Evolutionary conservation across 1,140 invertebrate genomes (phyloP).

Genomic region (Galendromus occidentalis): DNA sequence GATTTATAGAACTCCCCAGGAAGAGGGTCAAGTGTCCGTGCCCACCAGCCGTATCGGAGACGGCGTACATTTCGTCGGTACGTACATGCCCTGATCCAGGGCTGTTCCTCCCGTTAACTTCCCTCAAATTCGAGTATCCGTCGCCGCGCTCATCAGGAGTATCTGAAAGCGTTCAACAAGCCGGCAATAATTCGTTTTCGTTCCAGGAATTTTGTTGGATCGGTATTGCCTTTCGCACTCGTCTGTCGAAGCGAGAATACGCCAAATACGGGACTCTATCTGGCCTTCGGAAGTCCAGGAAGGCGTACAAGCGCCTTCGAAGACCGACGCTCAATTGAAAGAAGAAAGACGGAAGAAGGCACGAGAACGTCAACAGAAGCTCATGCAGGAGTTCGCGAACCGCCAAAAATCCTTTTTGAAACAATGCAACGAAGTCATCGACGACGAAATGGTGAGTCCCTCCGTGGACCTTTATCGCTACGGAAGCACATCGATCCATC

Average conservation of each 20-base stretch:
- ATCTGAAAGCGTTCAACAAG: no score
- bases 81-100: no score
- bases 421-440: conserved; percentile 25
- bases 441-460: not conserved
- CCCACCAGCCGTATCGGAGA: conserved; percentile 9
- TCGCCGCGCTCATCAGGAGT: no score
- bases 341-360: conserved; percentile 60
- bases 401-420: conserved; percentile 80
- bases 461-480: no score
- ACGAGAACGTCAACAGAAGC: conserved; percentile 64
- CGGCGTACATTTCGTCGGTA: conserved; percentile 13
- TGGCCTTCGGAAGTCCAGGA: conserved; percentile 15
- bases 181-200: no score
- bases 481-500: no score
- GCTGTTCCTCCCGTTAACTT: no score
- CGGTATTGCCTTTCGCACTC: not conserved
- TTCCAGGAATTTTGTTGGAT: not conserved
- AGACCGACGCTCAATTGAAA: conserved; percentile 23
- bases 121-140: no score
- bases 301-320: conserved; percentile 10
- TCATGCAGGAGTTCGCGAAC: conserved; percentile 78
- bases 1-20: conserved; percentile 26
- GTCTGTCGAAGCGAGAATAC: conserved; percentile 7
- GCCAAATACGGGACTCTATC: conserved; percentile 12
- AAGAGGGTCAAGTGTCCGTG: conserved; percentile 35